A percentile compares a stretch with the other conserved stretches of the same genome.
Evolutionary conservation across 2,113 vertebrate species (phyloP).

Genomic region (Mustelus asterias): DNA sequence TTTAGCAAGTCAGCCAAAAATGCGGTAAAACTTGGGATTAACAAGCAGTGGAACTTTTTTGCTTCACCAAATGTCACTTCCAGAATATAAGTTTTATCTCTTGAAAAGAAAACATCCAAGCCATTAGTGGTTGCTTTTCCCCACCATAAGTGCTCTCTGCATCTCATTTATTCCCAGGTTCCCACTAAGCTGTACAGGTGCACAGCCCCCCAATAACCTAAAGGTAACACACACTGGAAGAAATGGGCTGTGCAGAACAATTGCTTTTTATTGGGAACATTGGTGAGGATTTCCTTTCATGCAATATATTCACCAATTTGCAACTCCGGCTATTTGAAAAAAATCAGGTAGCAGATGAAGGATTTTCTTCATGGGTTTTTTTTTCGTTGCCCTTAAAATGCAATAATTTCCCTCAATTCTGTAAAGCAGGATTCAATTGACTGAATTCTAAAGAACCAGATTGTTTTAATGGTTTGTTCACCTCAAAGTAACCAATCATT

Average conservation of each 20-base stretch:
- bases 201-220: too few relatives aligned
- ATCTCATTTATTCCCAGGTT: too few relatives aligned
- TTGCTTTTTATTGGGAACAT: too few relatives aligned
- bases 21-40: not conserved
- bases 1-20: not conserved
- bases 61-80: not conserved
- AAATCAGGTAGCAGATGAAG: too few relatives aligned
- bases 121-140: not conserved
- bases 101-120: not conserved
- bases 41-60: not conserved
- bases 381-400: not conserved
- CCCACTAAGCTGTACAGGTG: too few relatives aligned
- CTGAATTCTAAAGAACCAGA: not conserved
- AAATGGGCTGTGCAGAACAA: too few relatives aligned
- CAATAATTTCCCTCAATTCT: not conserved
- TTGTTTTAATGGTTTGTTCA: not conserved
- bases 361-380: not conserved
- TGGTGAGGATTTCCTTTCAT: too few relatives aligned
- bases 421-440: not conserved
- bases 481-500: not conserved
- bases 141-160: too few relatives aligned
- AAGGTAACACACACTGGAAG: too few relatives aligned
- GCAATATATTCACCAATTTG: too few relatives aligned
- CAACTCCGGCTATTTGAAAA: too few relatives aligned
- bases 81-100: not conserved